Evolutionary conservation across 2,888 invertebrate genomes (phyloP), one percentile per base, ranked within the genome.

Genomic region (Leptopterna dolabrata): DNA sequence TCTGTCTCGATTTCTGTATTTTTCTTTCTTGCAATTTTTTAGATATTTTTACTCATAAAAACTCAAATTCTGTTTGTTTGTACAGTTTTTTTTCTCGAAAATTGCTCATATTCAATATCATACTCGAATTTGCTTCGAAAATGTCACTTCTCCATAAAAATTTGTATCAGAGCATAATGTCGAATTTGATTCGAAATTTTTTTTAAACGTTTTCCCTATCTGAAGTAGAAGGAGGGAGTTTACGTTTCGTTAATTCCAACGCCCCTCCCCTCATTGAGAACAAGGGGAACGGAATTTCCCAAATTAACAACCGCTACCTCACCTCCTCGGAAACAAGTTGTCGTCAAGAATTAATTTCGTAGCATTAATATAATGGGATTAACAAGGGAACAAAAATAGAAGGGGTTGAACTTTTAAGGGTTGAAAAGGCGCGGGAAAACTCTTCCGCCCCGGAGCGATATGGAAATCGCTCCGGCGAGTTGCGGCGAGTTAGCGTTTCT

Each of bases 281-380:
- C 30, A 78, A 24, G 78, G 78, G 45, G 78, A 78, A 78, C 78
- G n/a, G 45, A 78, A 78, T 78, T 78, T 45, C 78, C 41, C 47
- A 78, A 78, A 78, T 78, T 78, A 78, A 78, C 45, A 78, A 78
- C 78, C 45, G 43, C 78, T 36, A 45, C 43, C 41, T 24, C 36
- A 24, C 43, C 41, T 43, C 36, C 19, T 24, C 19, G 41, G 45
- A 78, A 78, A 78, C 45, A 55, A 55, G 81, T 81, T 81, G 81
- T 81, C 81, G 51, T 30, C 55, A 55, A 81, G 55, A 81, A 81
- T 81, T 81, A 81, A 81, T 81, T 81, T 55, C 81, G 13, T n/a
- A 55, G 81, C 81, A 55, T 81, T 51, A 55, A 81, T 55, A 81
- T 81, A 81, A 81, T 81, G 55, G 51, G 81, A 81, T 81, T 55